These are phyloP conservation scores for Tetragonula clypearis DNA, from an alignment of 1,140 invertebrate genomes.

Conservation along the genomic window DNA sequence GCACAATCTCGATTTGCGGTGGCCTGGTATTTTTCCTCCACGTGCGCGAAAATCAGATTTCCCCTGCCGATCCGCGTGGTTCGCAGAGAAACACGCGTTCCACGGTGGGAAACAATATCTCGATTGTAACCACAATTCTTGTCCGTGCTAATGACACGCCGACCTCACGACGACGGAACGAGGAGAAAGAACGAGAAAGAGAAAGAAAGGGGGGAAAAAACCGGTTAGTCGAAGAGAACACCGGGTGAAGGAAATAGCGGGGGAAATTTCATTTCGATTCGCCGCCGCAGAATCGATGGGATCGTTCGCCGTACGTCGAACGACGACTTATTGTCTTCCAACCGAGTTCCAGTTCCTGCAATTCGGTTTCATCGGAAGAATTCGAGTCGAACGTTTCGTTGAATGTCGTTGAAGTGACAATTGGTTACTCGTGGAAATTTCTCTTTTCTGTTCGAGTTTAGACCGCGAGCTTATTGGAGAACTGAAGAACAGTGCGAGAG, in stretches of 20 bases:
- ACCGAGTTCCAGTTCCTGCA: too few species aligned
- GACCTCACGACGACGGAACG: not conserved
- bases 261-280: constrained; percentile 8
- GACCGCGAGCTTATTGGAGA: not conserved
- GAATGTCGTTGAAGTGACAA: not conserved
- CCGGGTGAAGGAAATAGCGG: not conserved
- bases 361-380: not conserved
- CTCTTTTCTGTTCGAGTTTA: not conserved
- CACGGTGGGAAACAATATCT: not conserved
- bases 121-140: constrained; percentile 20
- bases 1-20: not conserved
- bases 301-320: not conserved
- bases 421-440: not conserved
- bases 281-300: not conserved
- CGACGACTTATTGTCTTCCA: not conserved
- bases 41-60: constrained; percentile 10
- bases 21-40: not conserved
- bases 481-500: too few species aligned
- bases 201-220: not conserved
- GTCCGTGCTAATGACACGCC: not conserved
- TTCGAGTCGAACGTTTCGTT: not conserved
- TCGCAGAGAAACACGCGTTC: not conserved
- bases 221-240: not conserved
- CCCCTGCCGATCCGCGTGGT: not conserved
- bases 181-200: too few species aligned